Base-by-base conservation (phyloP, 2,888 invertebrate genomes). In the Rhodophaea formosa region DNA sequence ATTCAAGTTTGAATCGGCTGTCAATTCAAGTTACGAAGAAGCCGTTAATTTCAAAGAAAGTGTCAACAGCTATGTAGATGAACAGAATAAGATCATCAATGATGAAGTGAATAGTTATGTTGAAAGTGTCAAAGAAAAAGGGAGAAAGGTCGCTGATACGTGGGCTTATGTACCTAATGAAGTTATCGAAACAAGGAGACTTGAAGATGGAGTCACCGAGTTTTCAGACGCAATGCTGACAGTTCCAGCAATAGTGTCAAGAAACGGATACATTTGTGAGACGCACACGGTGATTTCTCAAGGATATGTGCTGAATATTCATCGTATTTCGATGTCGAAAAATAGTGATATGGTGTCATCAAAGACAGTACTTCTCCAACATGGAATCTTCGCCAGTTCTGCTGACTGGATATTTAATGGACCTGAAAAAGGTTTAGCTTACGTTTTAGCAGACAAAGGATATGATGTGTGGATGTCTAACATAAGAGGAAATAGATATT, bases 401-500 rank as follows among this genome's bases (percentile, higher is more conserved):
- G 93, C 95, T 0, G 95, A 95, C 78, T 97, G 95, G 95, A 92
- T 97, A 3, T 86, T 95, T 0, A 93, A 94, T 65, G 95, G 95
- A 7, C 94, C 93, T 14, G 89, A 92, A 57, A 93, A 94, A 75
- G 94, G 85, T 69, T 80, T 84, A 93, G 97, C 86, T 61, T 96
- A 93, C 83, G 92, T 93, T 66, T 90, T 95, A 51, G 92, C 95
- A 0, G 94, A 95, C 66, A 88, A 89, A 10, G 95, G 95, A 3
- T 95, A 94, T 71, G 95, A 96, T 67, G 94, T 95, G 0, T 97
- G 97, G 97, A 82, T 97, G 80, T 94, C 96, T 0, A 97, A 97
- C 78, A 93, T 94, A 16, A 89, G 97, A 69, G 97, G 97, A 0
- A 97, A 97, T 79, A 93, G 91, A 2, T 96, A 96, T 77, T 94